These are phyloP conservation scores for Carassius gibelio DNA, from an alignment of 2,113 vertebrate genomes.

Conservation along the genomic window DNA sequence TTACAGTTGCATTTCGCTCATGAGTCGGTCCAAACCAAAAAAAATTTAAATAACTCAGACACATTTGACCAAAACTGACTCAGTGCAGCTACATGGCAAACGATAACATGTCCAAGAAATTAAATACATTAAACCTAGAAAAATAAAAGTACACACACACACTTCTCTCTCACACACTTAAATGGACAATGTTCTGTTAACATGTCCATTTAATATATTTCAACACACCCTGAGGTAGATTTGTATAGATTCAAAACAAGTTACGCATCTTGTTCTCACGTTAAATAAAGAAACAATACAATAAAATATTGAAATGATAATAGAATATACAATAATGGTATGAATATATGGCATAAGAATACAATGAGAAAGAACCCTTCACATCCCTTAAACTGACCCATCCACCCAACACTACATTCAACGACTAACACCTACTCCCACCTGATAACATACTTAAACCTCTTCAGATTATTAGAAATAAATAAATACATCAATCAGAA, in stretches of 20 bases:
- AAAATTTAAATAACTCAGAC: no score
- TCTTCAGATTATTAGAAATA: not conserved
- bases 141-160: constrained; percentile 14
- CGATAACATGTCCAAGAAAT: not conserved
- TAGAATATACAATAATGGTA: constrained; percentile 42
- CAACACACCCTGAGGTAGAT: constrained; percentile 75
- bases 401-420: constrained; percentile 48
- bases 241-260: constrained; percentile 75
- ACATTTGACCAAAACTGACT: not conserved
- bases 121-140: constrained; percentile 24
- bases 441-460: constrained; percentile 59
- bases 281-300: constrained; percentile 36
- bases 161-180: constrained; percentile 37
- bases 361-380: constrained; percentile 7
- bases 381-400: constrained; percentile 26
- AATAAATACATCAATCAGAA: constrained; percentile 10
- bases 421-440: constrained; percentile 52
- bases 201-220: constrained; percentile 46
- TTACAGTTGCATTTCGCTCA: not conserved
- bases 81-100: constrained; percentile 32
- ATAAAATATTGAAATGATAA: constrained; percentile 41
- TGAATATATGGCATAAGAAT: constrained; percentile 12
- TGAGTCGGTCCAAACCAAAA: not conserved
- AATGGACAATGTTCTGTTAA: constrained; percentile 40
- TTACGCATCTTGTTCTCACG: constrained; percentile 57